Base-by-base conservation (phyloP, 2,797 vertebrate species). In the Cirrhinus molitorella region DNA sequence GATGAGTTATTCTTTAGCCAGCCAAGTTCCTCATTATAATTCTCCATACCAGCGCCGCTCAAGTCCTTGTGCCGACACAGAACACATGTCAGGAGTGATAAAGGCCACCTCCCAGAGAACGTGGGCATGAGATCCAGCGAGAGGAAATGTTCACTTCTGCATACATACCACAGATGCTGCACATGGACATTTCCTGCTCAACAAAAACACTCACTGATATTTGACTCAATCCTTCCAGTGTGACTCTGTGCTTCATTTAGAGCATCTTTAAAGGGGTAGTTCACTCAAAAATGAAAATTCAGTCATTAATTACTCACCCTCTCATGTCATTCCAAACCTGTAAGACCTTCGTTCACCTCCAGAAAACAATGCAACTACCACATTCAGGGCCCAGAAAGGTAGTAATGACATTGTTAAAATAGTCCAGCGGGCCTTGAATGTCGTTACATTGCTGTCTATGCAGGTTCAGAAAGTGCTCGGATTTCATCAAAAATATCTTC, bases 81-180 rank as follows among this genome's bases (percentile, higher is more conserved):
- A 92, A 91, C 92, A 90, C 85, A 92, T 89, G 92, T 92, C 91
- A 91, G 80, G 87, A 75, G 81, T 91, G 90, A 92, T 93, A 93
- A 95, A 91, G 65, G 66, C 84, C 76, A 85, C 83, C 79, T 91
- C 90, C 57, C 1, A 45, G 71, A 45, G 70, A 91, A 88, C 49
- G 49, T 88, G 83, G 85, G 88, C 86, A 88, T 89, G 87, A 92
- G 91, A 94, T 92, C 86, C 88, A 89, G 83, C 80, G 87, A 86
- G 87, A 90, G 86, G 89, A 90, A 82, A 92, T 92, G 88, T 91
- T 89, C 86, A 86, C 72, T 86, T 85, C 77, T 87, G 81, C 85
- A 84, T 85, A n/a, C 86, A 68, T 83, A 59, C 28, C 37, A 65
- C 51, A 89, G 68, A 82, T 13, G 23, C 47, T 49, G 31, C 70